Percentiles rank a stretch among this genome's conserved stretches.
phyloP scores from a whole-genome alignment of 2,888 invertebrate species.

The Seladonia tumulorum region DNA sequence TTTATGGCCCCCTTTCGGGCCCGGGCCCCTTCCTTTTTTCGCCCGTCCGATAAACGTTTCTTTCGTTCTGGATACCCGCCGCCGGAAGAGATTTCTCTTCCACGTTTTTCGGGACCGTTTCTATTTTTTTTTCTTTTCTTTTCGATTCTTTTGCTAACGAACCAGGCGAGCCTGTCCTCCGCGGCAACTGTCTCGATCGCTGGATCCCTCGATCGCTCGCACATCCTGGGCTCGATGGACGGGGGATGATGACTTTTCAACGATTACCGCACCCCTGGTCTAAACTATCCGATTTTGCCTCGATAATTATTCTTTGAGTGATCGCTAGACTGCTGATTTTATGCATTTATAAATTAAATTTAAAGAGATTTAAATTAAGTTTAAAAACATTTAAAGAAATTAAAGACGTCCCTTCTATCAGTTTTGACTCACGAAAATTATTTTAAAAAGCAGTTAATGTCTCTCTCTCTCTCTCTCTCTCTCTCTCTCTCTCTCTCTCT shows the following conservation, averaged over 20 bases:
- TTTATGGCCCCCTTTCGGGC: slow-evolving; percentile 51
- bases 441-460: too few relatives aligned
- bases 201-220: background rate
- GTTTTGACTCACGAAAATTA: too few relatives aligned
- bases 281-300: too few relatives aligned
- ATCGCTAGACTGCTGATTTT: too few relatives aligned
- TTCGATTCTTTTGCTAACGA: slow-evolving; percentile 7
- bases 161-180: background rate
- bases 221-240: background rate
- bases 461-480: too few relatives aligned
- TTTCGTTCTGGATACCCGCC: slow-evolving; percentile 22
- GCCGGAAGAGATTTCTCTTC: slow-evolving; percentile 35
- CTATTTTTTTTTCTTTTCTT: background rate
- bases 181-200: background rate
- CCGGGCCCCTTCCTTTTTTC: slow-evolving; percentile 43
- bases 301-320: too few relatives aligned
- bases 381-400: too few relatives aligned
- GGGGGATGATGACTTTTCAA: background rate
- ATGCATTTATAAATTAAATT: too few relatives aligned
- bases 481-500: too few relatives aligned
- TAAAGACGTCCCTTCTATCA: too few relatives aligned
- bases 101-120: slow-evolving; percentile 7
- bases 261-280: too few relatives aligned
- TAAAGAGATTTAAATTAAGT: too few relatives aligned
- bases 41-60: slow-evolving; percentile 52